phyloP scores from a whole-genome alignment of 2,797 vertebrate genomes.

The Cossypha polioptera region DNA sequence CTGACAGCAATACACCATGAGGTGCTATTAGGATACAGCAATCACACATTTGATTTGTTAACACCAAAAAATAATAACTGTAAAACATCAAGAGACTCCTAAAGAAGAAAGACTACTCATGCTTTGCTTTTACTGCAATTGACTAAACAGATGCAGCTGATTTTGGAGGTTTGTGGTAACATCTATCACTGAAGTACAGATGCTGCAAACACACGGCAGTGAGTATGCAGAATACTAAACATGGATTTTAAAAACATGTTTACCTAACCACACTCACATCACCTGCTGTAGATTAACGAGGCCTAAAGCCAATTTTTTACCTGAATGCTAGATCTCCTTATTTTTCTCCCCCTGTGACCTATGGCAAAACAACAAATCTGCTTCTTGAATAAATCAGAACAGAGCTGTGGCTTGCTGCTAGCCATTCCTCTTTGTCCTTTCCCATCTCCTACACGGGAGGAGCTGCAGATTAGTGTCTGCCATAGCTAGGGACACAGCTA shows the following conservation, averaged over 20 bases:
- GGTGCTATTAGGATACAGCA: background rate
- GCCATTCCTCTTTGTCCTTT: background rate
- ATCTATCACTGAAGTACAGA: slow-evolving; percentile 46
- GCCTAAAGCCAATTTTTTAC: slow-evolving; percentile 31
- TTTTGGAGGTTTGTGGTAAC: slow-evolving; percentile 28
- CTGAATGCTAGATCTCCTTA: background rate
- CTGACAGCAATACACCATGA: background rate
- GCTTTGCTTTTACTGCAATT: slow-evolving; percentile 5
- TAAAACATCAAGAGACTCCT: background rate
- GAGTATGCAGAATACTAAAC: slow-evolving; percentile 53
- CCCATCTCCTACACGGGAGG: background rate
- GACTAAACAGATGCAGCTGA: slow-evolving; percentile 45
- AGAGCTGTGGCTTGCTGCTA: background rate
- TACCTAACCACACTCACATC: slow-evolving; percentile 20
- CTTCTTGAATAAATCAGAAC: background rate
- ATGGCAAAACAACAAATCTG: slow-evolving; percentile 5
- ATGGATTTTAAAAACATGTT: background rate
- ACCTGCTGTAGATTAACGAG: slow-evolving; percentile 9
- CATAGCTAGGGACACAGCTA: slow-evolving; percentile 4
- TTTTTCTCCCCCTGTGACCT: background rate
- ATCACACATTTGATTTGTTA: background rate
- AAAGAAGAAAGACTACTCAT: background rate
- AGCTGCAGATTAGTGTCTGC: slow-evolving; percentile 11
- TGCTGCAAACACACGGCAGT: slow-evolving; percentile 6
- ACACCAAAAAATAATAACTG: background rate